Percentiles rank a stretch among this genome's conserved stretches.
Conservation (phyloP, 2,888 invertebrate genomes). For the Caenorhabditis angaria region DNA sequence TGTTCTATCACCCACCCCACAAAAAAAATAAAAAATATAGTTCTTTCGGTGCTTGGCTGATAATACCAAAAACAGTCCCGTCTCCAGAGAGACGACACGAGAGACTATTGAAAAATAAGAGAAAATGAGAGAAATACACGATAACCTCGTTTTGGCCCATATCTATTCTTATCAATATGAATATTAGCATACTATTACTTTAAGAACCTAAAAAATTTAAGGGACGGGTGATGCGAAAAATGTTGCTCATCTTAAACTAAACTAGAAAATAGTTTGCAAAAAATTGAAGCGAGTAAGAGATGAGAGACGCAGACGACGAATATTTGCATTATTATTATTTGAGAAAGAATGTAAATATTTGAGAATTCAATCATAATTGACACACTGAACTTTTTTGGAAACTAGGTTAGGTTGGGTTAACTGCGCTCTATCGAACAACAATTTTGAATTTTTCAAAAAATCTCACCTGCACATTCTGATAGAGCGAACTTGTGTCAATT, state of each 20-base stretch:
- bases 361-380: too few relatives aligned
- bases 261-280: too few relatives aligned
- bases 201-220: too few relatives aligned
- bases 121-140: neutral
- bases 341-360: too few relatives aligned
- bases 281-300: neutral
- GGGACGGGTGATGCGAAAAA: too few relatives aligned
- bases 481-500: neutral
- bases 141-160: constrained; percentile 2
- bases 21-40: neutral
- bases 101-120: neutral
- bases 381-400: too few relatives aligned
- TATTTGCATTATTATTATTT: too few relatives aligned
- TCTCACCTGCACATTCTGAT: neutral
- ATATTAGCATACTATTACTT: too few relatives aligned
- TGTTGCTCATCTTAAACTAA: too few relatives aligned
- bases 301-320: neutral
- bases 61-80: neutral
- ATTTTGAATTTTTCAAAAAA: too few relatives aligned
- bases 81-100: neutral
- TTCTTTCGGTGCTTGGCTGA: neutral
- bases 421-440: too few relatives aligned
- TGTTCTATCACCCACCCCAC: neutral
- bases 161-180: neutral
- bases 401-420: too few relatives aligned